Evolutionary conservation across 2,797 vertebrate species (phyloP).

Genomic region (Triplophysa bombifrons): DNA sequence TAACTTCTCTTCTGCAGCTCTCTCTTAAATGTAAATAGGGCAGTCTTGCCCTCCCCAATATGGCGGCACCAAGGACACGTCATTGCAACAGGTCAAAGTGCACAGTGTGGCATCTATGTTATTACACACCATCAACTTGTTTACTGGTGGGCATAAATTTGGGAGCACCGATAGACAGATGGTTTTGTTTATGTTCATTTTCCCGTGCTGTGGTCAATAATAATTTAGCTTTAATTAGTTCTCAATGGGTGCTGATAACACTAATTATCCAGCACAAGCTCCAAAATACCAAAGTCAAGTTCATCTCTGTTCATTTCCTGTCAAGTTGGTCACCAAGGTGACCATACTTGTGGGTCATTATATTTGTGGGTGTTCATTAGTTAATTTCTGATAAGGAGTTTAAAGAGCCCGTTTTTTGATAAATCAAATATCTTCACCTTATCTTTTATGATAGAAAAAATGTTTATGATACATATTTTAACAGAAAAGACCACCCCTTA

Average conservation of each 20-base stretch:
- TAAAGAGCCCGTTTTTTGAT: neutral
- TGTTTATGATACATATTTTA: neutral
- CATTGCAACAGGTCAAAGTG: no score
- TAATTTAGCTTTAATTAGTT: conserved; percentile 54
- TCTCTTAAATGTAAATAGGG: no score
- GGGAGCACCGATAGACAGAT: neutral
- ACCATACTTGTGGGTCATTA: neutral
- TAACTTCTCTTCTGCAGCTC: no score
- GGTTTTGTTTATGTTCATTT: conserved; percentile 17
- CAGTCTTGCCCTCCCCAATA: no score
- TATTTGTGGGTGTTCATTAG: neutral
- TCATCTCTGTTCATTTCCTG: conserved; percentile 22
- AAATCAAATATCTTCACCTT: neutral
- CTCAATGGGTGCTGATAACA: conserved; percentile 33
- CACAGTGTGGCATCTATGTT: no score
- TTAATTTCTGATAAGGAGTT: conserved; percentile 1
- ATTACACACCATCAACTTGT: no score
- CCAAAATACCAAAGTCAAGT: conserved; percentile 34
- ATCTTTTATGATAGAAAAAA: neutral
- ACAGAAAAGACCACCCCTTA: neutral
- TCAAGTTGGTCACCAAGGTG: conserved; percentile 33
- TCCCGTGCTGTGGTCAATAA: conserved; percentile 49
- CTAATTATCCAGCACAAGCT: conserved; percentile 42
- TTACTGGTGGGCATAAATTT: conserved; percentile 30
- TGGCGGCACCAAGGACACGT: no score